These are phyloP conservation scores for Ophraella communa DNA, from an alignment of 2,888 invertebrate genomes.

Conservation along the genomic window DNA sequence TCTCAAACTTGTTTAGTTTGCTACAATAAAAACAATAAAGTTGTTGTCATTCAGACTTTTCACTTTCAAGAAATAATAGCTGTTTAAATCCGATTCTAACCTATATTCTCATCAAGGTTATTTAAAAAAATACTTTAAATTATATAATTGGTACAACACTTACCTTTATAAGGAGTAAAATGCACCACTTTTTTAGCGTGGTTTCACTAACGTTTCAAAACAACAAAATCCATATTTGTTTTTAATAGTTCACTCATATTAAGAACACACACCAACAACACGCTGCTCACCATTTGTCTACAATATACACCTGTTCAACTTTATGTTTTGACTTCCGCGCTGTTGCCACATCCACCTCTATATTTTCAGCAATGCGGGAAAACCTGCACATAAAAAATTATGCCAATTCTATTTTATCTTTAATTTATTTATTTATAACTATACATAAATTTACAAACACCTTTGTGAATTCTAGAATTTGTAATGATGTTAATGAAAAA, in stretches of 20 bases:
- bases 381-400: neutral
- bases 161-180: conserved; percentile 17
- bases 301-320: neutral
- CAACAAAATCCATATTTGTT: conserved; percentile 12
- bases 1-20: neutral
- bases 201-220: conserved; percentile 14
- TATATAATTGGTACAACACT: neutral
- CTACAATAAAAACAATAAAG: neutral
- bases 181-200: conserved; percentile 16
- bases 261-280: neutral
- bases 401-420: no score
- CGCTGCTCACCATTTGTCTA: neutral
- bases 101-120: conserved; percentile 6
- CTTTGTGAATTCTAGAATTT: no score
- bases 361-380: neutral
- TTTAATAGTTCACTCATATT: conserved; percentile 5
- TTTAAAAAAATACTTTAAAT: neutral
- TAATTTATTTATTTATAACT: no score
- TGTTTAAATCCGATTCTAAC: conserved; percentile 6
- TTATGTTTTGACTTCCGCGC: conserved; percentile 4
- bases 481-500: no score
- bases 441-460: no score
- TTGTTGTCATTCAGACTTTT: neutral
- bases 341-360: neutral
- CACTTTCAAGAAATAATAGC: no score